Evolutionary conservation across 1,140 invertebrate genomes (phyloP), one percentile per base, ranked within the genome.

Genomic region (Eriocheir sinensis): DNA sequence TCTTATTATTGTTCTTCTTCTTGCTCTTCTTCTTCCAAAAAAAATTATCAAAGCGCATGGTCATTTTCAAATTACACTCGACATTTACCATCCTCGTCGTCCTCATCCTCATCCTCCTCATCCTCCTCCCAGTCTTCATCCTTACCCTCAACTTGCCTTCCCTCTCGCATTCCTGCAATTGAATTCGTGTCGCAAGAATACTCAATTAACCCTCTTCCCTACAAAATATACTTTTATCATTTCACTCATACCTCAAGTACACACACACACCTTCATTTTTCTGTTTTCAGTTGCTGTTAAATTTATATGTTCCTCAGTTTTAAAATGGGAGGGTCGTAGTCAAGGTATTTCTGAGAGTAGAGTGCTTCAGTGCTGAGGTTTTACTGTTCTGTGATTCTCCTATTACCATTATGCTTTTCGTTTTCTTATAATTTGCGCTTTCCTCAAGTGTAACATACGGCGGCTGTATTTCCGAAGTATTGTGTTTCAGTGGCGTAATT

Each of bases 71-170:
- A 15, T 12, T n/a, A 15, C 60, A n/a, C 60, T n/a, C n/a, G 60
- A 15, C 60, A 15, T 12, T n/a, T 72, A n/a, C 60, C 60, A 15
- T 12, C 30, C 88, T 30, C 41, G 0, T 90, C 89, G 17, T 72
- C 36, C 89, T 3, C 0, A 30, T 60, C 38, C 32, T 72, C 36
- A n/a, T 44, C 48, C 34, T 38, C 8, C n/a, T 90, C 89, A 0
- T 41, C 53, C 30, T 90, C 89, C 32, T 36, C 53, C 44, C 32
- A 15, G n/a, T 34, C 89, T 90, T 36, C 89, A 27, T 53, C 81
- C 30, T 27, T 32, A 3, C 30, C 81, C 32, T 27, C 81, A 6
- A 8, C 80, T 81, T 36, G 4, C 27, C 80, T 41, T 83, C 34
- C 40, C 79, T 32, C 91, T 83, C 60, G 60, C 60, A 30, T n/a